A percentile compares a stretch with the other conserved stretches of the same genome.
Evolutionary conservation across 35 echinoderm and acorn worm genomes (phyloP).

Genomic region (Eucidaris tribuloides): DNA sequence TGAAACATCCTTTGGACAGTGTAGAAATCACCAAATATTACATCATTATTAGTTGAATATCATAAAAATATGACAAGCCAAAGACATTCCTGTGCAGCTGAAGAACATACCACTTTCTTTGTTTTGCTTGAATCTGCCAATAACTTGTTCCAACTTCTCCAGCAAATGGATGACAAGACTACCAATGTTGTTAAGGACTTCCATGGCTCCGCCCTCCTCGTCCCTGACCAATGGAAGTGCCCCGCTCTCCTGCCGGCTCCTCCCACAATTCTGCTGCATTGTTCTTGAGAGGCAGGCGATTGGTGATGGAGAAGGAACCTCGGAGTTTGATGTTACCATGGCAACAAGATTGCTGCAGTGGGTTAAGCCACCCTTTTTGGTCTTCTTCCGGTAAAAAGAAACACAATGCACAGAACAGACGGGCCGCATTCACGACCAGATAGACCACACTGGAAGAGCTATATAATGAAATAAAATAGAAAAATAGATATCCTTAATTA

Average conservation of each 20-base stretch:
- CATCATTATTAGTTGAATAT: too few species aligned
- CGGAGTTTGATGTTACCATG: neutral
- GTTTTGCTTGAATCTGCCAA: too few species aligned
- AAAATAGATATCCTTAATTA: neutral
- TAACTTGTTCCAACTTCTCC: too few species aligned
- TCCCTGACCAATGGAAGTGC: constrained; percentile 20
- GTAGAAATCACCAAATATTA: too few species aligned
- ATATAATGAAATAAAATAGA: neutral
- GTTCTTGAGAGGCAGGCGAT: neutral
- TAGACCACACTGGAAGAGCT: neutral
- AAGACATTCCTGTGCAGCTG: too few species aligned
- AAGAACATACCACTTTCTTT: too few species aligned
- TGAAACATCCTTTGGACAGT: too few species aligned
- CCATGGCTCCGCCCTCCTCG: constrained; percentile 6
- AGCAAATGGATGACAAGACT: neutral
- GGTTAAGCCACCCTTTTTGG: neutral
- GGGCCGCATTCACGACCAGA: neutral
- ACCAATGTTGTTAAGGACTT: neutral
- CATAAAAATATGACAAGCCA: too few species aligned
- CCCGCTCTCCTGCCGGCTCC: constrained; percentile 4
- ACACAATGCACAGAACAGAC: neutral
- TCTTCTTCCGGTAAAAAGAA: neutral
- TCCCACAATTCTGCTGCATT: neutral
- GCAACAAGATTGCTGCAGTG: neutral
- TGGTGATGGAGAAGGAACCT: neutral